These are phyloP conservation scores for Alouatta palliata DNA, from an alignment of 2,113 vertebrate species.

Conservation along the genomic window DNA sequence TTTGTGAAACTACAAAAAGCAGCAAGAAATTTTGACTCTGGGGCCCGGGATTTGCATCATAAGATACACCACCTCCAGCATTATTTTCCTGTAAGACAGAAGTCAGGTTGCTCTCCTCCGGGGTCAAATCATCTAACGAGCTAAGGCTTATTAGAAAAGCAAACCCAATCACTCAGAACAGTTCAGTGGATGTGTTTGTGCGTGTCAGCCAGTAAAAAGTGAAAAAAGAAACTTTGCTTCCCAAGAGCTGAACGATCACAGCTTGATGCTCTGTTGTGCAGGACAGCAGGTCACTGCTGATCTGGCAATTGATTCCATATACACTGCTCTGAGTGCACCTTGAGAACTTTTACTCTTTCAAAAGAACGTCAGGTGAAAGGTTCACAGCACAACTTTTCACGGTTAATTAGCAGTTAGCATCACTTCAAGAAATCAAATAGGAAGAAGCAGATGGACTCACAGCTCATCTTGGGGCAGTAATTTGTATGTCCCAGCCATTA, in stretches of 20 bases:
- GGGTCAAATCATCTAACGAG: constrained; percentile 10
- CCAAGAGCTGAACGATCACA: constrained; percentile 19
- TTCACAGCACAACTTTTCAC: constrained; percentile 61
- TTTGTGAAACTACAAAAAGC: constrained; percentile 20
- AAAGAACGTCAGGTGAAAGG: constrained; percentile 55
- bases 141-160: not conserved
- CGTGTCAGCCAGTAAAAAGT: constrained; percentile 8
- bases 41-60: not conserved
- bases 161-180: not conserved
- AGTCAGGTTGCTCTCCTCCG: not conserved
- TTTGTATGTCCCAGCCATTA: constrained; percentile 56
- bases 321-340: not conserved
- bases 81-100: not conserved
- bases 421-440: constrained; percentile 46
- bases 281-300: constrained; percentile 24
- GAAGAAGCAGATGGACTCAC: constrained; percentile 58
- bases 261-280: not conserved
- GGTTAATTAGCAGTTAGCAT: constrained; percentile 73
- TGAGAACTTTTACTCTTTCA: constrained; percentile 42
- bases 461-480: constrained; percentile 25
- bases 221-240: constrained; percentile 41
- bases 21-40: not conserved
- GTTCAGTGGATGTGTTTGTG: not conserved
- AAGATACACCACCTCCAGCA: not conserved
- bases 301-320: constrained; percentile 50